Evolutionary conservation across 2,888 invertebrate genomes (phyloP).

Genomic region (Empis stercorea): DNA sequence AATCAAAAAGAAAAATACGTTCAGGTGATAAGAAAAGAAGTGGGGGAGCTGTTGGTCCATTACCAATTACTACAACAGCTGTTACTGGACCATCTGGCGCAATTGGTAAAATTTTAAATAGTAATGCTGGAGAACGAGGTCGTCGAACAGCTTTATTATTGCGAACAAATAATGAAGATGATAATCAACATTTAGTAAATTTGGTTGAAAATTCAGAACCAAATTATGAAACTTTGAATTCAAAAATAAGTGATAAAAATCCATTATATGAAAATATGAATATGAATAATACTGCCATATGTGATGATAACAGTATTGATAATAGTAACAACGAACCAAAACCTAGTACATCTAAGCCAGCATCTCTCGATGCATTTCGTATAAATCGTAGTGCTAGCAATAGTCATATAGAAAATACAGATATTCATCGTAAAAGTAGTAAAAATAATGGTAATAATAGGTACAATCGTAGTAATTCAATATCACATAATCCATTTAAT

Average conservation of each 20-base stretch:
- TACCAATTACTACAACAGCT: background rate
- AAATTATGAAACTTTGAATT: constrained; percentile 34
- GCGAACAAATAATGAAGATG: constrained; percentile 23
- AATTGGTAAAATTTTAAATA: constrained; percentile 14
- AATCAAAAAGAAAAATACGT: constrained; percentile 23
- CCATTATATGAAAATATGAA: constrained; percentile 20
- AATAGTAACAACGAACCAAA: constrained; percentile 7
- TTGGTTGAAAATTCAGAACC: constrained; percentile 25
- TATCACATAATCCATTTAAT: constrained; percentile 25
- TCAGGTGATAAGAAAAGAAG: constrained; percentile 17
- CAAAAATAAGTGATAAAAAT: constrained; percentile 19
- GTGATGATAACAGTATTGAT: constrained; percentile 5
- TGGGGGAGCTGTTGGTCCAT: constrained; percentile 14
- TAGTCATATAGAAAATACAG: constrained; percentile 18
- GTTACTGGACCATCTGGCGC: constrained; percentile 10
- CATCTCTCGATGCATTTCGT: constrained; percentile 9
- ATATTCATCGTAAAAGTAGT: constrained; percentile 5
- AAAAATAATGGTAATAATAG: constrained; percentile 18
- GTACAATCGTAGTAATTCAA: constrained; percentile 30
- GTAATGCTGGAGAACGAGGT: constrained; percentile 18
- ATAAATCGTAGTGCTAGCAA: constrained; percentile 29
- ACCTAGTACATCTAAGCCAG: constrained; percentile 15
- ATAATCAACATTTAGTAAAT: constrained; percentile 29
- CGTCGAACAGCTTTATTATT: constrained; percentile 30
- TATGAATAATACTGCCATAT: constrained; percentile 5